A percentile compares a stretch with the other conserved stretches of the same genome.
Conservation (phyloP, 2,888 invertebrate species). For the Erpobdella octoculata region DNA sequence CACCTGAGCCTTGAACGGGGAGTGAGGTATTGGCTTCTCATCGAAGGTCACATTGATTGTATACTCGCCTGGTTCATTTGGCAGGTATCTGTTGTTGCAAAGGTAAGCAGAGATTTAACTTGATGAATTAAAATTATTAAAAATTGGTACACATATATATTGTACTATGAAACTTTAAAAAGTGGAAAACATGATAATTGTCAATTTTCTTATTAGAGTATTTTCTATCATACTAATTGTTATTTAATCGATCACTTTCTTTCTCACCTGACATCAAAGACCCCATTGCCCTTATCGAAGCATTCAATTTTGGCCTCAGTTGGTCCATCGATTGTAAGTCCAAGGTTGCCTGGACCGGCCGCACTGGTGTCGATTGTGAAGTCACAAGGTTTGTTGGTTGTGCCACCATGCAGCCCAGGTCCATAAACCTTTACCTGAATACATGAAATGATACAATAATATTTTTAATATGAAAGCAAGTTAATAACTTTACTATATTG, state of each 20-base stretch:
- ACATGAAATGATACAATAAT: neutral
- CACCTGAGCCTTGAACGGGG: slow-evolving; percentile 49
- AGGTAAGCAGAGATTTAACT: neutral
- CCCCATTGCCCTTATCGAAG: slow-evolving; percentile 50
- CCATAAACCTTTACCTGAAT: slow-evolving; percentile 64
- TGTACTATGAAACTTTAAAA: too few relatives aligned
- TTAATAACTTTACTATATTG: neutral
- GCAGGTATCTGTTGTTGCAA: slow-evolving; percentile 40
- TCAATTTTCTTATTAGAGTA: too few relatives aligned
- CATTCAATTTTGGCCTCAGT: slow-evolving; percentile 50
- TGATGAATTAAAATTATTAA: neutral
- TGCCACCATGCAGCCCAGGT: slow-evolving; percentile 63
- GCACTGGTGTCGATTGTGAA: slow-evolving; percentile 75
- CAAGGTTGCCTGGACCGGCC: slow-evolving; percentile 60
- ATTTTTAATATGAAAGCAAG: neutral
- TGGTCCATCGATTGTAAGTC: slow-evolving; percentile 50
- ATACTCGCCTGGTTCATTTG: slow-evolving; percentile 50
- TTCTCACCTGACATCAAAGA: slow-evolving; percentile 46
- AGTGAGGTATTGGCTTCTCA: slow-evolving; percentile 48
- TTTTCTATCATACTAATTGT: too few relatives aligned
- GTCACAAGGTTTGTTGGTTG: slow-evolving; percentile 66
- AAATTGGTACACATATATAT: too few relatives aligned
- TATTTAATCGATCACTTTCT: too few relatives aligned
- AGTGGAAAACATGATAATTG: too few relatives aligned
- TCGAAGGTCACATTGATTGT: slow-evolving; percentile 50